Conservation (phyloP, 2,113 vertebrate genomes). For the Progne subis region DNA sequence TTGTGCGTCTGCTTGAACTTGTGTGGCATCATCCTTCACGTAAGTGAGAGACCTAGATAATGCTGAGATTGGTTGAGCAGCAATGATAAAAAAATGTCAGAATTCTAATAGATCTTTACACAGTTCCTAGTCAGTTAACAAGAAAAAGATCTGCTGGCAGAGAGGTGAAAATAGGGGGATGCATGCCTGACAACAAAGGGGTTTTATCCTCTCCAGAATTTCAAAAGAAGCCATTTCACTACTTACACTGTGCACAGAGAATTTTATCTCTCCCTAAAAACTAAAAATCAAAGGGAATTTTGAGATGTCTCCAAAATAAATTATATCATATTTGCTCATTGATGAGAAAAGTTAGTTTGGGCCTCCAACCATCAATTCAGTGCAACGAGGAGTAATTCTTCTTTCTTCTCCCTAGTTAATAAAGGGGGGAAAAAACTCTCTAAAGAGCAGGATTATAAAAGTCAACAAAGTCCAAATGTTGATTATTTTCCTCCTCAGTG, state of each 20-base stretch:
- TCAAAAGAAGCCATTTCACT: slow-evolving; percentile 55
- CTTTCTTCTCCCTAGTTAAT: neutral
- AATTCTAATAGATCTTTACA: slow-evolving; percentile 20
- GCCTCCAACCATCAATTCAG: neutral
- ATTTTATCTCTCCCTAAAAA: neutral
- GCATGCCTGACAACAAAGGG: slow-evolving; percentile 4
- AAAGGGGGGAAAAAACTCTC: neutral
- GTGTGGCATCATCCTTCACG: neutral
- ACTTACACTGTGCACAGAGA: neutral
- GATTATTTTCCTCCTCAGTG: neutral
- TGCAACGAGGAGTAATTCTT: neutral
- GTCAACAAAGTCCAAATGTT: neutral
- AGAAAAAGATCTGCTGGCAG: neutral
- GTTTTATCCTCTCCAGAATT: slow-evolving; percentile 7
- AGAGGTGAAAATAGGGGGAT: slow-evolving; percentile 13
- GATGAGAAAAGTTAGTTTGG: neutral
- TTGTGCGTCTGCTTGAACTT: neutral
- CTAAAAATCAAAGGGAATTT: neutral
- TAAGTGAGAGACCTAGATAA: neutral
- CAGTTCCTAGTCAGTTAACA: slow-evolving; percentile 20
- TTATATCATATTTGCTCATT: neutral
- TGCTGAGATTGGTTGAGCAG: neutral
- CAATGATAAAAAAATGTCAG: neutral
- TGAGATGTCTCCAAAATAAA: slow-evolving; percentile 7
- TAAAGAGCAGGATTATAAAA: neutral